Conservation (phyloP, 1,140 invertebrate species). For the Diplogasteroides magnus region DNA sequence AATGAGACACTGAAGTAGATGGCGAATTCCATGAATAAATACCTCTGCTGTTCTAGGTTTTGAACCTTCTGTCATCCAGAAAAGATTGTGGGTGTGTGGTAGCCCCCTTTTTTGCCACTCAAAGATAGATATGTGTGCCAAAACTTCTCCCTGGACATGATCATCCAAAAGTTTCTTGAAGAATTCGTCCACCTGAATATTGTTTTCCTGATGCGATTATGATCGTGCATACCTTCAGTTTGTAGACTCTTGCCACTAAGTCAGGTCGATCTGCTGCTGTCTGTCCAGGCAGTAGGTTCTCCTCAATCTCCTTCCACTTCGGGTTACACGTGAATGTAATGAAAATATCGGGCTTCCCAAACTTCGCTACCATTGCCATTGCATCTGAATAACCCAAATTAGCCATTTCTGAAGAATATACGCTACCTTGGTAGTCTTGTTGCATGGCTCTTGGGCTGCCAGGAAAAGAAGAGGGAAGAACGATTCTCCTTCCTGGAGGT, state of each 20-base stretch:
- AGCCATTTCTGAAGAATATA: no score
- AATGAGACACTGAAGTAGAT: no score
- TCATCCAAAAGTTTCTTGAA: conserved; percentile 37
- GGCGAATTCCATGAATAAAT: no score
- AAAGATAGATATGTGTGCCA: conserved; percentile 35
- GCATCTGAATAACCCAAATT: no score
- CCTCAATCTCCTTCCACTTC: conserved; percentile 45
- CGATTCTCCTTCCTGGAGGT: conserved; percentile 1
- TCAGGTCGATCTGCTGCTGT: conserved; percentile 38
- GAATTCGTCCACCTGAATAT: not conserved
- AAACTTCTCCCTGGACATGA: conserved; percentile 39
- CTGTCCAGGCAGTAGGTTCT: conserved; percentile 42
- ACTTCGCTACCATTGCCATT: conserved; percentile 58
- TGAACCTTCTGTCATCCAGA: conserved; percentile 40
- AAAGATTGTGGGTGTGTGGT: conserved; percentile 55
- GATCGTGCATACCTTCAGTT: conserved; percentile 31
- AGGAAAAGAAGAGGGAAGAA: conserved; percentile 18
- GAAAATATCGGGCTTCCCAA: conserved; percentile 43
- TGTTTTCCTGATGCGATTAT: not conserved
- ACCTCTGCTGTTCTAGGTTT: conserved; percentile 15
- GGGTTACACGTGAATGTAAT: conserved; percentile 44
- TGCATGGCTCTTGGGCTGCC: conserved; percentile 43
- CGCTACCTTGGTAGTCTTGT: conserved; percentile 54
- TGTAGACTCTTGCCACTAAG: conserved; percentile 43
- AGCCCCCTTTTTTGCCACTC: conserved; percentile 56